Evolutionary conservation across 2,888 invertebrate genomes (phyloP), one percentile per base, ranked within the genome.

Genomic region (Xanthia icteritia): DNA sequence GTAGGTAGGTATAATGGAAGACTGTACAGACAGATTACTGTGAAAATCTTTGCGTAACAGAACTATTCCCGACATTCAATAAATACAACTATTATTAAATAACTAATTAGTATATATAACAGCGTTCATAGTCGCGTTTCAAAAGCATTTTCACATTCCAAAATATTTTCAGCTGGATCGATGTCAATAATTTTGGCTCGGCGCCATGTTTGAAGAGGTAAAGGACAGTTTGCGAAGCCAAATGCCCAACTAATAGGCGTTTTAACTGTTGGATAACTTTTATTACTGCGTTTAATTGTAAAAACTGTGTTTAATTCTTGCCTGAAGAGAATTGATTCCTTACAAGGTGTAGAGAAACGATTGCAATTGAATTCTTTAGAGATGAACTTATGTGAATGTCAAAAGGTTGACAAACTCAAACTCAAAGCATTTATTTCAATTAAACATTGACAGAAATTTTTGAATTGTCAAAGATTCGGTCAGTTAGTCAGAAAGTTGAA

Each of bases 151-250:
- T 78, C 71, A 67, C 77, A 85, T 82, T 86, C 82, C 73, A 72
- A 85, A 84, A 88, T 89, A 83, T 85, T 77, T 81, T 77, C 69
- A 74, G 77, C 75, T 75, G 81, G 78, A 84, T 88, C 79, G 83
- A 85, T 88, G 88, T 88, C 88, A 86, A 88, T 88, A 86, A 73
- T 88, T 80, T 68, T 88, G 88, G 88, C 88, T 13, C 17, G 0
- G 8, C 67, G 89, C 88, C 88, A 83, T 63, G 11, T 68, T 75
- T 65, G 60, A 39, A 75, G 73, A 76, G 75, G 83, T 17, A 83
- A 74, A 74, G 68, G 73, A 80, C 76, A 70, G 76, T 75, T 73
- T 51, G 54, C n/a, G 56, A 58, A 60, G 71, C 56, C 69, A 51
- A 66, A 72, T 74, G 69, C 39, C 23, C 60, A 70, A 23, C 65